Evolutionary conservation across 1,140 invertebrate genomes (phyloP).

Genomic region (Ceratina japonica): DNA sequence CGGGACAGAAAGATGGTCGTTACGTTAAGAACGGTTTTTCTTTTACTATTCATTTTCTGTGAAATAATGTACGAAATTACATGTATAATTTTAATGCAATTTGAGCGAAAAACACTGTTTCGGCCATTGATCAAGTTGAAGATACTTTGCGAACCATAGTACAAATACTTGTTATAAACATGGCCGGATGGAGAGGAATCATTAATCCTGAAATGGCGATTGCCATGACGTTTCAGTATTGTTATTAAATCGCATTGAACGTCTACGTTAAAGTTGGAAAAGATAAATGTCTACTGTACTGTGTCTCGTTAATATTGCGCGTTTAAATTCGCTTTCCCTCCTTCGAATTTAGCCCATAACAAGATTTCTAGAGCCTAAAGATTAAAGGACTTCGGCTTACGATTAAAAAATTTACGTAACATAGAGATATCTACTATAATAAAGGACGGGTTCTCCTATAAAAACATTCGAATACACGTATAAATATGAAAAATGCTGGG

Average conservation of each 20-base stretch:
- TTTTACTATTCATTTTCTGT: constrained; percentile 66
- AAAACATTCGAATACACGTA: constrained; percentile 70
- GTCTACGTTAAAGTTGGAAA: constrained; percentile 49
- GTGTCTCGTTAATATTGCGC: constrained; percentile 24
- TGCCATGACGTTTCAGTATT: constrained; percentile 40
- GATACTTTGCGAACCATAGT: constrained; percentile 46
- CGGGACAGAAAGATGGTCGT: constrained; percentile 29
- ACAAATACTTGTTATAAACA: constrained; percentile 63
- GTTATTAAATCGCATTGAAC: constrained; percentile 40
- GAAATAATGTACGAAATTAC: constrained; percentile 73
- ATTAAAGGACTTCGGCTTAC: constrained; percentile 54
- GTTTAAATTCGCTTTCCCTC: constrained; percentile 1
- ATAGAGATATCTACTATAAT: constrained; percentile 47
- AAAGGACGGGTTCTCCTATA: constrained; percentile 74
- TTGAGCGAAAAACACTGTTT: constrained; percentile 68
- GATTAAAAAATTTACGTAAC: constrained; percentile 51
- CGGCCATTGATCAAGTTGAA: constrained; percentile 20
- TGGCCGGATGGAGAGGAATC: constrained; percentile 68
- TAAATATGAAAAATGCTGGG: constrained; percentile 74
- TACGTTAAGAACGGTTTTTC: constrained; percentile 46
- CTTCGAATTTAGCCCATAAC: constrained; percentile 40
- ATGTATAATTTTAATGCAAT: constrained; percentile 60
- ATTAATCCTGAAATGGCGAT: constrained; percentile 53
- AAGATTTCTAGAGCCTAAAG: constrained; percentile 52
- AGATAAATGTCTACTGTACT: constrained; percentile 36